These are phyloP conservation scores for Drosophila crucigera DNA, from an alignment of 2,888 invertebrate genomes.

Conservation along the genomic window DNA sequence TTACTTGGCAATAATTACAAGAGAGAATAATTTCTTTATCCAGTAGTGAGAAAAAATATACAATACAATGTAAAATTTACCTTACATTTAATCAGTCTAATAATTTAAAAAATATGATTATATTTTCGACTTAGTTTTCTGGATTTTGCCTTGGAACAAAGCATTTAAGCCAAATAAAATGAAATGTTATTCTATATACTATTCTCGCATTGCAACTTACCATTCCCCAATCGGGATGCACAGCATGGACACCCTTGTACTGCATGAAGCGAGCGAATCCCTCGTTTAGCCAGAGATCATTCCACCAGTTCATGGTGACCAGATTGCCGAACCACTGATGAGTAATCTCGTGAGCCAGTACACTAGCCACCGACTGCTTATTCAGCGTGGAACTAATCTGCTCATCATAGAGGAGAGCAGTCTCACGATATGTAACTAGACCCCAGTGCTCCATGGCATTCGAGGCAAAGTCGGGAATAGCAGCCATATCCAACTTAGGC, in stretches of 20 bases:
- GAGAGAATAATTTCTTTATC: not conserved
- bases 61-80: not conserved
- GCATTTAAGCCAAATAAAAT: not conserved
- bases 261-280: constrained; percentile 96
- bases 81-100: not conserved
- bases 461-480: constrained; percentile 84
- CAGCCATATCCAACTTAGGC: constrained; percentile 89
- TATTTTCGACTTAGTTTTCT: not conserved
- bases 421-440: constrained; percentile 95
- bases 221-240: constrained; percentile 92
- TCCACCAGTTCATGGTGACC: constrained; percentile 97
- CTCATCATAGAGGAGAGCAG: constrained; percentile 91
- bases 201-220: constrained; percentile 84
- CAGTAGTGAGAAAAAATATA: constrained; percentile 17
- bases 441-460: constrained; percentile 99
- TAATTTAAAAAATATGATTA: not conserved
- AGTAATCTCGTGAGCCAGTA: constrained; percentile 96
- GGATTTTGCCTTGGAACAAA: not conserved
- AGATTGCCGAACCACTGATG: constrained; percentile 98
- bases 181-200: not conserved
- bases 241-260: constrained; percentile 90
- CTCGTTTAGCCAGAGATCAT: constrained; percentile 96
- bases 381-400: constrained; percentile 90
- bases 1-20: not conserved
- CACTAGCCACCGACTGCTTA: constrained; percentile 91